A percentile compares a stretch with the other conserved stretches of the same genome.
Conservation (phyloP, 1,140 invertebrate genomes). For the Habropoda laboriosa region DNA sequence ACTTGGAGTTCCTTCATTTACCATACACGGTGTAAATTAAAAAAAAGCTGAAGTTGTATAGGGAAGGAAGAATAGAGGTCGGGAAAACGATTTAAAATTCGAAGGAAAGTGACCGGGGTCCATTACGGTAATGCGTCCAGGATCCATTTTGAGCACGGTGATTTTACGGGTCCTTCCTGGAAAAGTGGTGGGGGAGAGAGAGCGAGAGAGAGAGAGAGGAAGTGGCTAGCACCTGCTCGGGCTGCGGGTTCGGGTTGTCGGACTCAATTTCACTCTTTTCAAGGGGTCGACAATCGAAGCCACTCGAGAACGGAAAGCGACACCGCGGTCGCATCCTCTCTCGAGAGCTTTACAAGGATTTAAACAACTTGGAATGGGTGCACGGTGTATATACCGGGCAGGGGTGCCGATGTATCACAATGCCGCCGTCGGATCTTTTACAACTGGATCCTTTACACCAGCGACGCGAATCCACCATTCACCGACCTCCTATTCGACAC, state of each 20-base stretch:
- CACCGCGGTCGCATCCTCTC: slow-evolving; percentile 69
- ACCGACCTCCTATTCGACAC: slow-evolving; percentile 48
- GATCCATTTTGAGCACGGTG: slow-evolving; percentile 43
- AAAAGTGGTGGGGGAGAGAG: slow-evolving; percentile 24
- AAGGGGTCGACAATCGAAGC: slow-evolving; percentile 74
- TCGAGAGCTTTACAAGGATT: slow-evolving; percentile 77
- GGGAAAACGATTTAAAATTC: background rate
- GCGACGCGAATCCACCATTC: slow-evolving; percentile 48
- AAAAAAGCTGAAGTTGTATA: no score
- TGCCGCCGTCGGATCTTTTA: slow-evolving; percentile 69
- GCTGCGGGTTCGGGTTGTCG: slow-evolving; percentile 46
- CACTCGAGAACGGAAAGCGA: slow-evolving; percentile 78
- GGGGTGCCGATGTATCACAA: no score
- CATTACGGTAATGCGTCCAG: slow-evolving; percentile 41
- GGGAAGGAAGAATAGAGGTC: no score
- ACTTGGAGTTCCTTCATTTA: no score
- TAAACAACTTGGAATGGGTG: slow-evolving; percentile 78
- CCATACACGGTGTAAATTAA: background rate
- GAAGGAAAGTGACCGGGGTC: background rate
- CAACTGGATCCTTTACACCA: slow-evolving; percentile 47
- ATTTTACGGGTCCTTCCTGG: slow-evolving; percentile 44
- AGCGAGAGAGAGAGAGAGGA: no score
- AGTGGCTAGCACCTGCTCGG: slow-evolving; percentile 55
- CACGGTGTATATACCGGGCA: slow-evolving; percentile 44
- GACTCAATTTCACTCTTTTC: slow-evolving; percentile 68